These are phyloP conservation scores for Odontophorus gujanensis DNA, from an alignment of 2,113 vertebrate species.

Conservation along the genomic window DNA sequence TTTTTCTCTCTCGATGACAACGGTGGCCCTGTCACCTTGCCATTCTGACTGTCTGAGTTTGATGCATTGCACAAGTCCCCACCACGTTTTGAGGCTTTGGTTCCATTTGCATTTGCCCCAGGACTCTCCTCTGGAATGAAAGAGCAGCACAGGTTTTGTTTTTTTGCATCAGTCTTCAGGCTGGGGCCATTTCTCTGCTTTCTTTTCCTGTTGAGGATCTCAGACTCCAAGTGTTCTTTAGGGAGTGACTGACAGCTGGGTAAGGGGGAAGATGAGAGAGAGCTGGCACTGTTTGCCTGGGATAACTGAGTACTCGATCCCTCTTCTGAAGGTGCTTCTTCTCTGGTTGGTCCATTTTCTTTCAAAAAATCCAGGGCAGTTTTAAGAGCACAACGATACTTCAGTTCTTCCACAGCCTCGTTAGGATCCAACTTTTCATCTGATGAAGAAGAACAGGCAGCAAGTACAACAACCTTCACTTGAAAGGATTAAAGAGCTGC, in stretches of 20 bases:
- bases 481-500: not conserved
- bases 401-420: conserved; percentile 63
- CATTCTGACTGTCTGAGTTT: accelerated
- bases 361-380: conserved; percentile 73
- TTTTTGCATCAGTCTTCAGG: accelerated
- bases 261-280: accelerated
- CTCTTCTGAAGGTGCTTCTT: not conserved
- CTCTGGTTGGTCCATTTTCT: accelerated
- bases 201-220: not conserved
- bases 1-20: accelerated
- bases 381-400: conserved; percentile 73
- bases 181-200: accelerated
- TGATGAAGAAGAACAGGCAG: not conserved
- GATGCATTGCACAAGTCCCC: accelerated
- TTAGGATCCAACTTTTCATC: not conserved
- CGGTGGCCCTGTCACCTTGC: accelerated
- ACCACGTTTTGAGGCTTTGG: accelerated
- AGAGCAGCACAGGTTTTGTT: accelerated
- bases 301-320: accelerated
- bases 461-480: accelerated
- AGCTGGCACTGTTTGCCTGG: accelerated
- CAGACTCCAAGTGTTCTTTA: accelerated
- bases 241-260: accelerated
- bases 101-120: accelerated
- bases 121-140: accelerated